These are phyloP conservation scores for Scaptomyza montana DNA, from an alignment of 1,140 invertebrate genomes.

Conservation along the genomic window DNA sequence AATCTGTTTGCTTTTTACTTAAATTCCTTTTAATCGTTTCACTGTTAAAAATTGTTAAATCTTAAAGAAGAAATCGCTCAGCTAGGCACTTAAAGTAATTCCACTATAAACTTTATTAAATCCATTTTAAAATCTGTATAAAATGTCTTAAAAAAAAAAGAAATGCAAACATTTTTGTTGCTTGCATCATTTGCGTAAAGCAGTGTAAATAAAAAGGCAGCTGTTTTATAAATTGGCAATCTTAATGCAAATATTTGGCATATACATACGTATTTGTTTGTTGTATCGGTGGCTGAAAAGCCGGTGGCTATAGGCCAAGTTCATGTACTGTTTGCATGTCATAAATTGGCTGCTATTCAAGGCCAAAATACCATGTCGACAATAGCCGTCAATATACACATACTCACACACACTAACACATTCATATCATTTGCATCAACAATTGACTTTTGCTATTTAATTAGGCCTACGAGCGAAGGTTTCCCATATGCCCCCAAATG, in stretches of 20 bases:
- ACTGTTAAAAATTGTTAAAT: too few species aligned
- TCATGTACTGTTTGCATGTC: slow-evolving; percentile 41
- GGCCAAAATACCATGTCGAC: slow-evolving; percentile 27
- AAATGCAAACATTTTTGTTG: background rate
- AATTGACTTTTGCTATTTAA: background rate
- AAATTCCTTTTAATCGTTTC: too few species aligned
- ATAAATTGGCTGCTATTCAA: slow-evolving; percentile 56
- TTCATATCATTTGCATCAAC: slow-evolving; percentile 1
- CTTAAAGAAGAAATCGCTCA: too few species aligned
- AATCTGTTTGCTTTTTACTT: too few species aligned
- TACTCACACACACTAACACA: background rate
- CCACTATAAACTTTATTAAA: background rate
- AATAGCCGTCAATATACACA: background rate
- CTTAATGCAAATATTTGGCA: slow-evolving; percentile 42
- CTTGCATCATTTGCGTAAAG: slow-evolving; percentile 5
- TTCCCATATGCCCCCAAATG: slow-evolving; percentile 97
- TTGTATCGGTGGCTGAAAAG: background rate
- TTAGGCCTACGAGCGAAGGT: slow-evolving; percentile 96
- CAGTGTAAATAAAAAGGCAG: slow-evolving; percentile 26
- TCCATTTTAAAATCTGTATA: background rate
- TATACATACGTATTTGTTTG: background rate
- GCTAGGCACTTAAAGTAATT: too few species aligned
- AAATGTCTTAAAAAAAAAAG: background rate
- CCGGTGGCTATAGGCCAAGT: slow-evolving; percentile 46
- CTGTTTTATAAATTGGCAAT: slow-evolving; percentile 30